These are phyloP conservation scores for Orbicella faveolata DNA, from an alignment of 64 coral and sea anemone species.

Conservation along the genomic window DNA sequence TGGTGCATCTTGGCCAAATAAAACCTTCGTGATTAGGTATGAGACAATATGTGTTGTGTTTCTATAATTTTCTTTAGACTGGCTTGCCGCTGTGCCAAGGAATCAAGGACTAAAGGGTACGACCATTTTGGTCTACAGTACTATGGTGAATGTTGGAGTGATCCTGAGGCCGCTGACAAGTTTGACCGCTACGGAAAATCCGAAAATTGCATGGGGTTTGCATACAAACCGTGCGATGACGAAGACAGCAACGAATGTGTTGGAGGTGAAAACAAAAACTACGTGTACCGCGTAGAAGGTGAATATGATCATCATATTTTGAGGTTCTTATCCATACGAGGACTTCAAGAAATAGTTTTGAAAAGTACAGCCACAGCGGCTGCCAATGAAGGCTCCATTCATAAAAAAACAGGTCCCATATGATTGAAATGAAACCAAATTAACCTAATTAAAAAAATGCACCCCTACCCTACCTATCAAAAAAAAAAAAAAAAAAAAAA, in stretches of 20 bases:
- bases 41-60: neutral
- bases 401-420: too few species aligned
- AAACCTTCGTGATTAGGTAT: neutral
- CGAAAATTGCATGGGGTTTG: neutral
- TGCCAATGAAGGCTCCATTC: too few species aligned
- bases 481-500: too few species aligned
- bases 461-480: too few species aligned
- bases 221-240: neutral
- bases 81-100: neutral
- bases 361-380: too few species aligned
- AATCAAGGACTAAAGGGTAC: neutral
- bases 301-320: too few species aligned
- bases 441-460: too few species aligned
- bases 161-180: neutral
- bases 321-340: too few species aligned
- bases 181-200: slow-evolving; percentile 19
- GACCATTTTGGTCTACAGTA: slow-evolving; percentile 21
- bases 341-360: too few species aligned
- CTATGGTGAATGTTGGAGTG: slow-evolving; percentile 32
- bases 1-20: neutral
- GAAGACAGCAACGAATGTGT: slow-evolving; percentile 13
- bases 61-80: neutral
- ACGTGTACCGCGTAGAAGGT: neutral
- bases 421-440: too few species aligned
- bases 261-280: slow-evolving; percentile 7